Conservation (phyloP, 2,888 invertebrate species). For the Diarsia dahlii region DNA sequence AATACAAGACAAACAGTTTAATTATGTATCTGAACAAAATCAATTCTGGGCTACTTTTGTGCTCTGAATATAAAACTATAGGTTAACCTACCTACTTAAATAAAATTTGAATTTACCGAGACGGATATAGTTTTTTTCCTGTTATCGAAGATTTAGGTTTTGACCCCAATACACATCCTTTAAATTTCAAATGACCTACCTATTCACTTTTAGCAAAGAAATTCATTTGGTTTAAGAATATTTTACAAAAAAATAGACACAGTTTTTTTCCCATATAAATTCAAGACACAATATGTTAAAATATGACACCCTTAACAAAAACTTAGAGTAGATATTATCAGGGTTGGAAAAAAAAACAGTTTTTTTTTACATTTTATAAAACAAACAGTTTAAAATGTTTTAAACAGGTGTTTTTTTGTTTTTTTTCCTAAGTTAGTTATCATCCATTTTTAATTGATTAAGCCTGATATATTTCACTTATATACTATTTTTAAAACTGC, state of each 20-base stretch:
- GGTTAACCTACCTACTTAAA: no score
- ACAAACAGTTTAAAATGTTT: no score
- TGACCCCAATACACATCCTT: constrained; percentile 40
- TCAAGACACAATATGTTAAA: constrained; percentile 1
- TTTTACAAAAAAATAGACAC: constrained; percentile 5
- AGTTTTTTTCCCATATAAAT: constrained; percentile 14
- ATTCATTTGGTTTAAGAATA: constrained; percentile 35
- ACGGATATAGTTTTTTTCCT: constrained; percentile 22
- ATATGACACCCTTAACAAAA: background rate
- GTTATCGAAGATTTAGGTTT: background rate
- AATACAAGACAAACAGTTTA: background rate
- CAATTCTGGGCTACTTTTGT: constrained; percentile 3
- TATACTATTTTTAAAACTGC: no score
- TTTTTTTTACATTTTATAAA: no score
- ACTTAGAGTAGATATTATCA: background rate
- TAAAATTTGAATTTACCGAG: background rate
- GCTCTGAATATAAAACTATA: background rate
- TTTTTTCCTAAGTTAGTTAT: no score
- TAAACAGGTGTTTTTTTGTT: no score
- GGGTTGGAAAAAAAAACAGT: no score
- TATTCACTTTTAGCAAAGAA: constrained; percentile 17
- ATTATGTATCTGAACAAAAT: constrained; percentile 17
- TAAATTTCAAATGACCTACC: constrained; percentile 41
- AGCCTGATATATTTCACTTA: no score
- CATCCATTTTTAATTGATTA: no score